Base-by-base conservation (phyloP, 2,888 invertebrate genomes). In the Amiota minor region DNA sequence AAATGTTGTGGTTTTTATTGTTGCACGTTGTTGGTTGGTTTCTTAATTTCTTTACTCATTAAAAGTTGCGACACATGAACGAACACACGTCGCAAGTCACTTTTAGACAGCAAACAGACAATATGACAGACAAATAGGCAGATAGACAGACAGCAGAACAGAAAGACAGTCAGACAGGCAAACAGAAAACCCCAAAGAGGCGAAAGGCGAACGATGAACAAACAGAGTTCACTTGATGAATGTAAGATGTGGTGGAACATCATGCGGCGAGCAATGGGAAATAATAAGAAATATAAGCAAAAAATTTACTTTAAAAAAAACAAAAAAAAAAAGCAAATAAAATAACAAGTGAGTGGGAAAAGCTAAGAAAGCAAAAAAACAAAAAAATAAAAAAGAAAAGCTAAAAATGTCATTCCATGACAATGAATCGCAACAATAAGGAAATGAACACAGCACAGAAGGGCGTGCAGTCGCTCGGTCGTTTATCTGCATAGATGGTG, bases 41-140 rank as follows among this genome's bases (percentile, higher is more conserved):
- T 77, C 79, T 78, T 80, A 80, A 80, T 80, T 80, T 80, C 80
- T 78, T 77, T 75, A 75, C 77, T 80, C 80, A 80, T 79, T 80
- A 80, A 77, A 78, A 73, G 76, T 64, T 59, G 59, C 70, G 47
- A 23, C 70, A 56, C 46, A 11, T 14, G 35, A 35, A 35, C 35
- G 35, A 35, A 16, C 56, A 16, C 56, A 56, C 56, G 56, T 50
- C 53, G 53, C 53, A n/a, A n/a, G 53, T n/a, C 53, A 50, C 12
- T 3, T 3, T 50, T 12, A 50, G 53, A 18, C 59, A 14, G 59
- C 14, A 20, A 11, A 20, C 59, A 16, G 18, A 59, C 4, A 53
- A 16, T 9, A 3, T 35, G 2, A 35, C 35, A 35, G 6, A 35
- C 35, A 35, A 35, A 35, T 35, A 6, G 35, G 6, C 35, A 35